A percentile compares a stretch with the other conserved stretches of the same genome.
These are phyloP conservation scores for Lepidurus arcticus DNA, from an alignment of 1,140 invertebrate species.

Conservation along the genomic window DNA sequence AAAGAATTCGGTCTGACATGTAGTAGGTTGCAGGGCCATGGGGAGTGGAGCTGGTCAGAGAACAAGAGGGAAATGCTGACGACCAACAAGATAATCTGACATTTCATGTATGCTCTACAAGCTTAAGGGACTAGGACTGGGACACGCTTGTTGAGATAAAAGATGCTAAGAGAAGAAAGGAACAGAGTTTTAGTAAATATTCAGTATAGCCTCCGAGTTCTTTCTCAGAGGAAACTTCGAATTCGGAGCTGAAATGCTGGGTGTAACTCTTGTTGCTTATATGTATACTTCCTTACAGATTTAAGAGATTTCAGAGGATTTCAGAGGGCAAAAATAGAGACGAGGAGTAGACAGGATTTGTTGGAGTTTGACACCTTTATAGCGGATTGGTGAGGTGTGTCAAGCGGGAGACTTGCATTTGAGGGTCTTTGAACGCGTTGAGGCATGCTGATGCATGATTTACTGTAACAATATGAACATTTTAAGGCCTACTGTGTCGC, in stretches of 20 bases:
- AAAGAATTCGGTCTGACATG: neutral
- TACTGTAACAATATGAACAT: neutral
- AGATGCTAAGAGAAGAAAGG: neutral
- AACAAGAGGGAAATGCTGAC: slow-evolving; percentile 15
- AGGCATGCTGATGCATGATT: neutral
- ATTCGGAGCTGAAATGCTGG: too few species aligned
- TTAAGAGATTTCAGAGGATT: too few species aligned
- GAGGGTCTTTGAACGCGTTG: neutral
- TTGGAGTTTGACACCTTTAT: neutral
- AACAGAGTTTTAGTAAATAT: neutral
- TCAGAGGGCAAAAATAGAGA: neutral
- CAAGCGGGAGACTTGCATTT: neutral
- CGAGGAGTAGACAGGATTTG: neutral
- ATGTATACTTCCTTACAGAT: neutral
- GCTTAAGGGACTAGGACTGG: neutral
- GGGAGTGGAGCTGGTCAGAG: slow-evolving; percentile 3
- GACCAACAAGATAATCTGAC: slow-evolving; percentile 19
- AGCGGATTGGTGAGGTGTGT: neutral
- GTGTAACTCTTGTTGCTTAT: too few species aligned
- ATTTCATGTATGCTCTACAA: slow-evolving; percentile 10
- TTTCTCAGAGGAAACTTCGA: too few species aligned
- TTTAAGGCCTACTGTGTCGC: neutral
- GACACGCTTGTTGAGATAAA: neutral
- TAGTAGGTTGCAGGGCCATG: neutral
- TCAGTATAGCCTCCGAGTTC: neutral